A percentile compares a stretch with the other conserved stretches of the same genome.
Evolutionary conservation across 2,888 invertebrate species (phyloP).

Genomic region (Sinohyriopsis cumingii): DNA sequence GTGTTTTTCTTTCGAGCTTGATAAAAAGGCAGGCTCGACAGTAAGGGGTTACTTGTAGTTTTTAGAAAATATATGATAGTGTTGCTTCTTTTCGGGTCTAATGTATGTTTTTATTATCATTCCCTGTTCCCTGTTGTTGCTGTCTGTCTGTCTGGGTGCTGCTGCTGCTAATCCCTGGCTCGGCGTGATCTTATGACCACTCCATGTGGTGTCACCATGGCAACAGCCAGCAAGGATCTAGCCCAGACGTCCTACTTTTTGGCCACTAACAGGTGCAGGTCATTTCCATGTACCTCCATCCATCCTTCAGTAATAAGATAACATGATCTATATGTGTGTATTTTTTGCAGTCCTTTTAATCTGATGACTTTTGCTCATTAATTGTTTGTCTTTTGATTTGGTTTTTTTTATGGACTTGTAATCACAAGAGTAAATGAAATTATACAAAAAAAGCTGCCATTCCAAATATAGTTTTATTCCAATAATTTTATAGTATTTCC

Average conservation of each 20-base stretch:
- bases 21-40: no score
- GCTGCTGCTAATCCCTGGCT: conserved; percentile 5
- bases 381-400: not conserved
- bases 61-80: no score
- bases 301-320: conserved; percentile 1
- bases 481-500: no score
- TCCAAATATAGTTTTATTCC: no score
- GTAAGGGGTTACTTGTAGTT: no score
- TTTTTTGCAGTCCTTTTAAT: not conserved
- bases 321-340: not conserved
- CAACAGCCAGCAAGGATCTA: conserved; percentile 91
- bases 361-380: conserved; percentile 2
- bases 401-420: no score
- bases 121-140: conserved; percentile 11
- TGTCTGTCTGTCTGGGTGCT: conserved; percentile 13
- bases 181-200: conserved; percentile 8
- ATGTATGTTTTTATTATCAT: conserved; percentile 19
- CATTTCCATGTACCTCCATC: conserved; percentile 8
- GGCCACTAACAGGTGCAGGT: conserved; percentile 91
- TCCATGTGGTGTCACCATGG: conserved; percentile 5
- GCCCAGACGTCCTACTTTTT: conserved; percentile 99
- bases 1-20: no score
- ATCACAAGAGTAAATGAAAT: no score
- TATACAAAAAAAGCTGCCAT: no score
- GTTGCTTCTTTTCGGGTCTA: conserved; percentile 13